phyloP scores from a whole-genome alignment of 1,140 invertebrate species.

The Nautilus pompilius region DNA sequence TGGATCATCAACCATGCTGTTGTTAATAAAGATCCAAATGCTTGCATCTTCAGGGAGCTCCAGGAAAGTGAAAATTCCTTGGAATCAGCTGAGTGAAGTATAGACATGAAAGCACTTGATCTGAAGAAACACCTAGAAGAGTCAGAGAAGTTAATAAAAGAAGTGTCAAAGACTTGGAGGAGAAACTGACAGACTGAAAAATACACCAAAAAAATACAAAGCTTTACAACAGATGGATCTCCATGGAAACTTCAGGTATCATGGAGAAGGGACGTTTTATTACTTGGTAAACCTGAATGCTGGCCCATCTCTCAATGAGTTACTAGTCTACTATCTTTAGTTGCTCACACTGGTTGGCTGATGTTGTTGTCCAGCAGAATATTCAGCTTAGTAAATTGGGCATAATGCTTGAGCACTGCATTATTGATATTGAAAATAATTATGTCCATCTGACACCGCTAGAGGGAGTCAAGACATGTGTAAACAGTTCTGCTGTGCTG shows the following conservation, averaged over 20 bases:
- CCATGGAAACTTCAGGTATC: constrained; percentile 94
- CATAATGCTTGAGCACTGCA: no score
- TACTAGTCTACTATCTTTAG: constrained; percentile 97
- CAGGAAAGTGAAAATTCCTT: constrained; percentile 86
- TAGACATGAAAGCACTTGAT: constrained; percentile 51
- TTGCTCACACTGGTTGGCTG: no score
- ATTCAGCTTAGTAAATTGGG: no score
- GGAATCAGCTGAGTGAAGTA: constrained; percentile 68
- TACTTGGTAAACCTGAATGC: constrained; percentile 98
- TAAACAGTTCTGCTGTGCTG: no score
- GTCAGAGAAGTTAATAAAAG: constrained; percentile 95
- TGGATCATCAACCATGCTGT: constrained; percentile 98
- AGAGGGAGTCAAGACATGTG: no score
- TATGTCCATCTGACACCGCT: no score
- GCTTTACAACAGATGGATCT: constrained; percentile 98
- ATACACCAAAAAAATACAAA: constrained; percentile 82
- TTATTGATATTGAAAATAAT: no score
- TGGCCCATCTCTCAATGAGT: constrained; percentile 95
- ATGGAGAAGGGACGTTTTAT: constrained; percentile 97
- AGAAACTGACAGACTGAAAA: constrained; percentile 92
- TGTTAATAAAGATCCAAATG: constrained; percentile 78
- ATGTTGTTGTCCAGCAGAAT: no score
- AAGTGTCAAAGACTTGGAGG: constrained; percentile 98
- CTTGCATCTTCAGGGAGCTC: constrained; percentile 85
- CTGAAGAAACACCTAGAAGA: constrained; percentile 64